Evolutionary conservation across 2,797 vertebrate species (phyloP).

Genomic region (Melanotaenia parkinsoni): DNA sequence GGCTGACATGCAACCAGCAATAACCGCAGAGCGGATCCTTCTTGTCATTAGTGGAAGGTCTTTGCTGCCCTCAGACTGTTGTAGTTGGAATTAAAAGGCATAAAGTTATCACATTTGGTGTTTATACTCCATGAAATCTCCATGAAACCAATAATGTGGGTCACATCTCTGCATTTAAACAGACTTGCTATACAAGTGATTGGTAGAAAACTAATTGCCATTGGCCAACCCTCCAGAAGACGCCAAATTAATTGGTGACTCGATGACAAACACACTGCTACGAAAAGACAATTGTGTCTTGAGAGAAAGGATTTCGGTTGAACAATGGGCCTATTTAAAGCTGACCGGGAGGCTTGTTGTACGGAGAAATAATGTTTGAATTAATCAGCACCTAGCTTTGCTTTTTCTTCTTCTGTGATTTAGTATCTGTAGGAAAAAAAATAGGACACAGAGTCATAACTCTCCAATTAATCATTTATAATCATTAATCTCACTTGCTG

Average conservation of each 20-base stretch:
- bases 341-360: constrained; percentile 69
- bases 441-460: constrained; percentile 50
- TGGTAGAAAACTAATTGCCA: constrained; percentile 32
- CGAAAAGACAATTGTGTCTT: constrained; percentile 40
- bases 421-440: constrained; percentile 52
- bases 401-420: constrained; percentile 67
- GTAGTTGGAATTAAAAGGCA: not conserved
- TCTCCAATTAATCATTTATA: constrained; percentile 65
- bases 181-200: constrained; percentile 4
- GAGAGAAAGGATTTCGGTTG: constrained; percentile 51
- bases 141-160: not conserved
- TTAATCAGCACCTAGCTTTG: constrained; percentile 73
- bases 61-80: not conserved
- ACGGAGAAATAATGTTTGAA: constrained; percentile 72
- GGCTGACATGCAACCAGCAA: constrained; percentile 27
- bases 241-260: constrained; percentile 58
- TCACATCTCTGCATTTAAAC: constrained; percentile 4
- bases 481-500: constrained; percentile 52
- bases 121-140: not conserved
- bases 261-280: constrained; percentile 38
- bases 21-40: not conserved
- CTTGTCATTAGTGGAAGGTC: not conserved
- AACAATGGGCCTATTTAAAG: constrained; percentile 76
- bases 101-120: not conserved
- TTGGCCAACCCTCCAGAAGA: constrained; percentile 45